Evolutionary conservation across 2,113 vertebrate genomes (phyloP).

Genomic region (Larimichthys polyactis): DNA sequence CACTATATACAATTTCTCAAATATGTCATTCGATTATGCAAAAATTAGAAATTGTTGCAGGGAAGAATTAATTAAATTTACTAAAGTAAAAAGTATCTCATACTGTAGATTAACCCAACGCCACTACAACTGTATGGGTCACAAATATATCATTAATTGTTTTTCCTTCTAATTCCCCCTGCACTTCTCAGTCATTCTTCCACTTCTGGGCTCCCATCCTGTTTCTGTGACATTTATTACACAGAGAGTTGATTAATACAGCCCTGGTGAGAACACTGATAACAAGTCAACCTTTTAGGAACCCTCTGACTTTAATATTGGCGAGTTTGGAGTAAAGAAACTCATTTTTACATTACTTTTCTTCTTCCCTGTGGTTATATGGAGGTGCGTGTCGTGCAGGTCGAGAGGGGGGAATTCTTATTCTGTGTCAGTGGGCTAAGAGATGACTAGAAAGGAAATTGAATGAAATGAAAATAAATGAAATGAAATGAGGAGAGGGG

Average conservation of each 20-base stretch:
- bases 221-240: conserved; percentile 48
- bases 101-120: background rate
- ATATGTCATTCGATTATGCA: background rate
- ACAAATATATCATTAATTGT: conserved; percentile 4
- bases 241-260: conserved; percentile 40
- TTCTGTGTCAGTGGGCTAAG: conserved; percentile 52
- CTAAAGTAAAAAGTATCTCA: background rate
- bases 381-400: background rate
- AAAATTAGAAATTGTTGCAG: background rate
- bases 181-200: conserved; percentile 31
- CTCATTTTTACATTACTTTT: conserved; percentile 37
- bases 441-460: conserved; percentile 55
- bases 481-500: conserved; percentile 50
- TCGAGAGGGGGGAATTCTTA: conserved; percentile 10
- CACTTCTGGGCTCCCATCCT: conserved; percentile 13
- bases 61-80: conserved; percentile 1
- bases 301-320: conserved; percentile 39
- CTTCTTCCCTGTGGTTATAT: conserved; percentile 21
- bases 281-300: conserved; percentile 47
- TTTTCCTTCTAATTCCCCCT: conserved; percentile 16
- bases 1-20: background rate
- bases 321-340: conserved; percentile 39
- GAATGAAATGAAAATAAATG: conserved; percentile 59
- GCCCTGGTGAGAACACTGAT: conserved; percentile 20
- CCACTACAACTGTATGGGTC: background rate